Evolutionary conservation across 2,888 invertebrate species (phyloP).

Genomic region (Nymphalis c-album): DNA sequence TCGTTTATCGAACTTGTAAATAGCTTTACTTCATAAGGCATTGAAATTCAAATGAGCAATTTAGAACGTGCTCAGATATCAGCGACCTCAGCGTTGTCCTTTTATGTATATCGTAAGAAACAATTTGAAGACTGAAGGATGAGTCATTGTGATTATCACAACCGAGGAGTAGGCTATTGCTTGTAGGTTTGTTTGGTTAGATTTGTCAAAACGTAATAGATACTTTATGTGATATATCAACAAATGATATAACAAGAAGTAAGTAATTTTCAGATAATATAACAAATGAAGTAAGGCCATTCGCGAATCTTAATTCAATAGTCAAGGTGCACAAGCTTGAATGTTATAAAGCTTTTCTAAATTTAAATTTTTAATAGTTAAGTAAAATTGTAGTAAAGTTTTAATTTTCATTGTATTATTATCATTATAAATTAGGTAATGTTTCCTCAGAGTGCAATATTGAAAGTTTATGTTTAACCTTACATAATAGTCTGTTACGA

Average conservation of each 20-base stretch:
- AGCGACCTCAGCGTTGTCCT: slow-evolving; percentile 17
- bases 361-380: no score
- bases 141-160: not conserved
- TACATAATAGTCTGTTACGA: slow-evolving; percentile 3
- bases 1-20: slow-evolving; percentile 9
- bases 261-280: no score
- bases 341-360: no score
- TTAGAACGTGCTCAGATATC: slow-evolving; percentile 18
- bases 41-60: slow-evolving; percentile 16
- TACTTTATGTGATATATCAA: no score
- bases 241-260: no score
- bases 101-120: slow-evolving; percentile 14
- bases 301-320: no score
- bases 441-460: not conserved
- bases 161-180: not conserved
- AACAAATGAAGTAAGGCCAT: no score
- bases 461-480: not conserved
- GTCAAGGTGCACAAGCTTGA: no score
- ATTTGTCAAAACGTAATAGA: not conserved
- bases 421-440: no score
- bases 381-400: no score
- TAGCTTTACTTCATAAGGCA: slow-evolving; percentile 6
- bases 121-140: slow-evolving; percentile 3
- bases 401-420: no score
- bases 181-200: not conserved